These are phyloP conservation scores for Eulithis testata DNA, from an alignment of 2,888 invertebrate species.

Conservation along the genomic window DNA sequence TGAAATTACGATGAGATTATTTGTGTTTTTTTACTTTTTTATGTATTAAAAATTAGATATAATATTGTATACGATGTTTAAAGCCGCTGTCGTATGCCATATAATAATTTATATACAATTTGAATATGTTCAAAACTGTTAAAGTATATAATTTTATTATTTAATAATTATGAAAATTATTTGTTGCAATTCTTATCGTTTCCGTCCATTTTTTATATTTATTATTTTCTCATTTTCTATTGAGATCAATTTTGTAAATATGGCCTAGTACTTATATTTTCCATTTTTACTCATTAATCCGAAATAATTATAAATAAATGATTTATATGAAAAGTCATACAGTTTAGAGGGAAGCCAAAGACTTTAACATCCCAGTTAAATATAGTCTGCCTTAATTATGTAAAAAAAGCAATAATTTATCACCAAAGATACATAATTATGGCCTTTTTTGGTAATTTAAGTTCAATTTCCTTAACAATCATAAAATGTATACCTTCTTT, in stretches of 20 bases:
- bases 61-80: constrained; percentile 37
- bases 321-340: constrained; percentile 71
- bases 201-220: constrained; percentile 75
- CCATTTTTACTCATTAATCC: constrained; percentile 30
- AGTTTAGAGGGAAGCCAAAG: constrained; percentile 83
- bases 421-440: constrained; percentile 64
- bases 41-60: constrained; percentile 70
- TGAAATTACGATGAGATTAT: constrained; percentile 83
- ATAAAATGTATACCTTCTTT: constrained; percentile 6
- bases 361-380: constrained; percentile 58
- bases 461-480: constrained; percentile 11
- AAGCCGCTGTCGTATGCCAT: constrained; percentile 54
- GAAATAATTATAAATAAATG: constrained; percentile 47
- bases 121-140: constrained; percentile 66
- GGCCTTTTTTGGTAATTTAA: constrained; percentile 54
- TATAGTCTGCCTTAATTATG: constrained; percentile 48
- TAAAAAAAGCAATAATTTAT: constrained; percentile 66
- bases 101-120: constrained; percentile 55
- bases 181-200: constrained; percentile 77
- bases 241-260: constrained; percentile 57
- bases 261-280: constrained; percentile 50
- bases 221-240: constrained; percentile 58
- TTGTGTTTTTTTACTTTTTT: constrained; percentile 72
- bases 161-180: constrained; percentile 48
- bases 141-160: constrained; percentile 51